Conservation (phyloP, 2,888 invertebrate species). For the Metellina segmentata region DNA sequence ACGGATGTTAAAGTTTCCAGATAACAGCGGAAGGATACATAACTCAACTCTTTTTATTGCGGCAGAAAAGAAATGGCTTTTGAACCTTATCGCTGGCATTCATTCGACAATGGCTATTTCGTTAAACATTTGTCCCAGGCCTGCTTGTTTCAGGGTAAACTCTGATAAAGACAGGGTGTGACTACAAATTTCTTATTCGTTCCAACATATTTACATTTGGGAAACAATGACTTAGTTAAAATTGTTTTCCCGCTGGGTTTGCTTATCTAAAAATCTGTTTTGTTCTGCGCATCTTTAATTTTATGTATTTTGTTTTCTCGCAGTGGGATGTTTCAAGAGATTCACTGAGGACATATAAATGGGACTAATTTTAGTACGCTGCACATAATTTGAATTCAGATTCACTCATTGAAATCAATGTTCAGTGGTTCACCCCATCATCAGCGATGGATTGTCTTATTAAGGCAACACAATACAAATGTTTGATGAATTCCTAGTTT, state of each 20-base stretch:
- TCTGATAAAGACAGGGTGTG: conserved; percentile 56
- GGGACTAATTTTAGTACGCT: background rate
- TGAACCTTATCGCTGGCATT: conserved; percentile 43
- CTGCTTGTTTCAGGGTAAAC: conserved; percentile 32
- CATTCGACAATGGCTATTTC: conserved; percentile 55
- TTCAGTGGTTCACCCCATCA: no score
- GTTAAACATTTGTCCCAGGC: conserved; percentile 65
- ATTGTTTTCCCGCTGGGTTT: background rate
- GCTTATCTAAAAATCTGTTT: background rate
- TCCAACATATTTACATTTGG: background rate
- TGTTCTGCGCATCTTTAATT: background rate
- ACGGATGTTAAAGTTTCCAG: conserved; percentile 66
- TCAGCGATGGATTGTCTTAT: no score
- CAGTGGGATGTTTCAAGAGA: background rate
- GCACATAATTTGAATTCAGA: background rate
- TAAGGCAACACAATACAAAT: no score
- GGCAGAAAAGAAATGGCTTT: conserved; percentile 46
- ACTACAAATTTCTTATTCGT: conserved; percentile 53
- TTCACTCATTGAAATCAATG: no score
- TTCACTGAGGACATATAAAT: background rate
- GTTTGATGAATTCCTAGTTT: no score
- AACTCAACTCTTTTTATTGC: conserved; percentile 75
- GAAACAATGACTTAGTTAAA: conserved; percentile 45
- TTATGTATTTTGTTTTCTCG: background rate
- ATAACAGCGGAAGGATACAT: conserved; percentile 64